Percentiles rank a stretch among this genome's conserved stretches.
phyloP scores from a whole-genome alignment of 2,797 vertebrate species.

The Pangasius djambal region DNA sequence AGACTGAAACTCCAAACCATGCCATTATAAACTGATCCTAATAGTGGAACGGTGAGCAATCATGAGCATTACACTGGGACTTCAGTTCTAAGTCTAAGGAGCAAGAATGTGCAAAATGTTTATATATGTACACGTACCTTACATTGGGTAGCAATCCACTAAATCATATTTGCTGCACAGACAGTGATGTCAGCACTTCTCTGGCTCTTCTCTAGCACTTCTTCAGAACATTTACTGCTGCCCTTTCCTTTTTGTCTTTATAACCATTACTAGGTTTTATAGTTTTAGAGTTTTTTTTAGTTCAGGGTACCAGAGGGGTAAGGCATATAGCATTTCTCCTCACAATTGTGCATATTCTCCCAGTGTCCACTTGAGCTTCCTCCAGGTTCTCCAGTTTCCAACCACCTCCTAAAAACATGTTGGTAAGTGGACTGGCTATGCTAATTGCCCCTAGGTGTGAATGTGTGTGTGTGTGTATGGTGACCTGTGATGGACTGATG shows the following conservation, averaged over 20 bases:
- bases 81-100: too few relatives aligned
- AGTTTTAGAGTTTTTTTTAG: neutral
- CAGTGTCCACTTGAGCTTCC: neutral
- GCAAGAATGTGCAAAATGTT: too few relatives aligned
- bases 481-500: too few relatives aligned
- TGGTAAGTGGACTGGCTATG: neutral
- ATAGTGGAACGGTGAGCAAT: too few relatives aligned
- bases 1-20: too few relatives aligned
- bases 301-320: neutral
- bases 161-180: neutral
- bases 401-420: neutral
- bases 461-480: too few relatives aligned
- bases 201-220: too few relatives aligned
- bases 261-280: neutral
- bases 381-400: neutral
- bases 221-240: neutral
- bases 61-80: too few relatives aligned
- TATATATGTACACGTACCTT: too few relatives aligned
- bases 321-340: neutral
- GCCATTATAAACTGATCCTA: too few relatives aligned
- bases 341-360: neutral
- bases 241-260: neutral
- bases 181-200: neutral
- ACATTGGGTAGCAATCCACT: neutral
- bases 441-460: too few relatives aligned